Evolutionary conservation across 2,113 vertebrate genomes (phyloP), one percentile per base, ranked within the genome.

Genomic region (Caranx melampygus): DNA sequence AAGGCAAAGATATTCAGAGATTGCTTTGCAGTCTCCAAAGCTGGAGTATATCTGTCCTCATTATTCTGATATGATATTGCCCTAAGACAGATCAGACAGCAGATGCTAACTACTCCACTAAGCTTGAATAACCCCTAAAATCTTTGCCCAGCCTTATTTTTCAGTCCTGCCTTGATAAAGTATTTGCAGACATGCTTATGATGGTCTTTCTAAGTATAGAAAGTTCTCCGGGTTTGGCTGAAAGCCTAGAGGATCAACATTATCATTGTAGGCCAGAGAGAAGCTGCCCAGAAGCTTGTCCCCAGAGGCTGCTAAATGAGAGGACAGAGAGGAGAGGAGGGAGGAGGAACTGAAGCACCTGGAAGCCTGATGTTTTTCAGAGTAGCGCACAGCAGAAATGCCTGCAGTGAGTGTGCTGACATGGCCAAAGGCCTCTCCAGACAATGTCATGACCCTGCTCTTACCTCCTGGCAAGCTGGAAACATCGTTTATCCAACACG

Each of bases 41-140:
- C 81, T 85, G 54, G 80, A 87, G 78, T 80, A 81, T 91, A 90
- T 90, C 84, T 85, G 72, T 76, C 83, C 89, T 92, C 83, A 88
- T 94, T 93, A 90, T 86, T 91, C 61, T 79, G 85, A 92, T 90
- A 86, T 79, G 84, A 89, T 74, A 69, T 88, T 84, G 87, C 90
- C 82, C 54, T 68, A 79, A 87, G 88, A 89, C 81, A 91, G 81
- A 90, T 93, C 83, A 87, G 86, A 83, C 81, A 83, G 81, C 72
- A 89, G 88, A 92, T 88, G 86, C 83, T 90, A 88, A 88, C 81
- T 66, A 74, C 86, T 92, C 72, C 81, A 66, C 87, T 86, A 85
- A 89, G 80, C 85, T 90, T 72, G 86, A 85, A 85, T 83, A 91
- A 87, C 82, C 82, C 81, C 80, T 80, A 72, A 77, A 89, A 82